Evolutionary conservation across 2,797 vertebrate genomes (phyloP).

Genomic region (Acanthurus lineatus): DNA sequence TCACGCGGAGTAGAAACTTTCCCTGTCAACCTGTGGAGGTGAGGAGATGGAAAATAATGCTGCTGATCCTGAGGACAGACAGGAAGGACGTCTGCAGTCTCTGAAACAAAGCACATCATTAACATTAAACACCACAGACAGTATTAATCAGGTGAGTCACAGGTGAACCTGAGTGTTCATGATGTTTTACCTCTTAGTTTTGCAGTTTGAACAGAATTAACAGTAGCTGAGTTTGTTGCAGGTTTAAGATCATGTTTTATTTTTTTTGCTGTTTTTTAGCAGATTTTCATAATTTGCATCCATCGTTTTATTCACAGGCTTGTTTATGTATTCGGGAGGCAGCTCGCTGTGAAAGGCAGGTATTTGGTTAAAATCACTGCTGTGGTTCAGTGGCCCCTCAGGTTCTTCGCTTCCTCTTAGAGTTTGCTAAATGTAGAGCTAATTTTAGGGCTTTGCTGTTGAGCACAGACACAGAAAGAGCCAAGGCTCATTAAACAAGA

Average conservation of each 20-base stretch:
- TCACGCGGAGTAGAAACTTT: too few relatives aligned
- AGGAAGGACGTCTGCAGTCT: too few relatives aligned
- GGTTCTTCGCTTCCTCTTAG: slow-evolving; percentile 30
- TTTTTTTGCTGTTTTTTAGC: neutral
- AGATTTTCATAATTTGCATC: too few relatives aligned
- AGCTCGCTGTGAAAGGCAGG: too few relatives aligned
- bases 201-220: too few relatives aligned
- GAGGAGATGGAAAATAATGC: too few relatives aligned
- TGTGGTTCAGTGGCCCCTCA: neutral
- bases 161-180: neutral
- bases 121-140: neutral
- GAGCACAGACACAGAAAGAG: slow-evolving; percentile 26
- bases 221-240: neutral
- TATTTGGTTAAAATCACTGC: neutral
- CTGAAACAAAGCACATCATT: too few relatives aligned
- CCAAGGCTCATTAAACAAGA: slow-evolving; percentile 56
- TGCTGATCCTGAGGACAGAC: too few relatives aligned
- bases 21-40: too few relatives aligned
- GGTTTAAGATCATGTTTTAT: neutral
- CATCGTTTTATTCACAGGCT: too few relatives aligned
- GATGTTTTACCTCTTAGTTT: neutral
- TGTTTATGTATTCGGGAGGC: too few relatives aligned
- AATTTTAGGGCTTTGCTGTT: slow-evolving; percentile 42
- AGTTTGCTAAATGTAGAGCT: slow-evolving; percentile 34
- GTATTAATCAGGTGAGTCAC: neutral